phyloP scores from a whole-genome alignment of 2,888 invertebrate species.

The Amblyteles armatorius region DNA sequence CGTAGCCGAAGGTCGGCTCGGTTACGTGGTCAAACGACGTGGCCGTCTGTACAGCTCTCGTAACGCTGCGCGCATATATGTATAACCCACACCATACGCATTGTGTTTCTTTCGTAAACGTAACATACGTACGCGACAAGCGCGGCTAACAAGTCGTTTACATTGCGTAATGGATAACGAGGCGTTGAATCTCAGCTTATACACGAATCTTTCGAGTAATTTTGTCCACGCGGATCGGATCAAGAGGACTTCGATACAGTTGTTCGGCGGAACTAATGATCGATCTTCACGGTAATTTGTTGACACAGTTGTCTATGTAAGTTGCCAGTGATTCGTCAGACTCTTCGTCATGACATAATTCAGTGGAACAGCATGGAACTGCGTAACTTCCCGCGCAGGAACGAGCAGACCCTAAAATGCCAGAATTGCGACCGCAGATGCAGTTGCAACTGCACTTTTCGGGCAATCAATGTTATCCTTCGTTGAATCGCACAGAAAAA shows the following conservation, averaged over 20 bases:
- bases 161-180: conserved; percentile 71
- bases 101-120: conserved; percentile 70
- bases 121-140: conserved; percentile 58
- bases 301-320: too few relatives aligned
- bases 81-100: conserved; percentile 18
- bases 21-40: conserved; percentile 61
- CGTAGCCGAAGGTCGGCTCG: conserved; percentile 73
- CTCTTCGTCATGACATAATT: too few relatives aligned
- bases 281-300: too few relatives aligned
- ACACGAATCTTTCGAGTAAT: neutral
- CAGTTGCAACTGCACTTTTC: neutral
- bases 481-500: neutral
- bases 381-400: too few relatives aligned
- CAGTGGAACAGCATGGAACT: conserved; percentile 59
- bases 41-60: conserved; percentile 25
- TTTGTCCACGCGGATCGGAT: neutral
- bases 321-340: too few relatives aligned
- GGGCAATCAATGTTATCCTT: neutral
- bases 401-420: too few relatives aligned
- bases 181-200: conserved; percentile 28
- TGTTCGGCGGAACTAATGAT: neutral
- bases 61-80: conserved; percentile 23
- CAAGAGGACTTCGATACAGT: neutral
- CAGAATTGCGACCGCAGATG: too few relatives aligned
- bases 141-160: conserved; percentile 58